Conservation (phyloP, 64 coral and sea anemone genomes). For the Trachythela sp. region DNA sequence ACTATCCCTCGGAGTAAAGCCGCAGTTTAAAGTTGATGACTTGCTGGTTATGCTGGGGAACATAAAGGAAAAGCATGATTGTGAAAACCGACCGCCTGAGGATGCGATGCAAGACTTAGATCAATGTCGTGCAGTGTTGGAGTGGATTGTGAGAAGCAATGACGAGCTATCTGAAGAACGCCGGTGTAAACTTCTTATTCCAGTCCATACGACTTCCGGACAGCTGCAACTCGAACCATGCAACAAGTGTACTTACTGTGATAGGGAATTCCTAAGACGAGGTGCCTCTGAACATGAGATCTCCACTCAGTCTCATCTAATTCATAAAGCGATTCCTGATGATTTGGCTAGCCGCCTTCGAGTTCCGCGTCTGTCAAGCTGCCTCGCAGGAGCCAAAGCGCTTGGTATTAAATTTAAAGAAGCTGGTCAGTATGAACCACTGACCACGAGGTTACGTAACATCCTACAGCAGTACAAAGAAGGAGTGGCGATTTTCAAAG, state of each 20-base stretch:
- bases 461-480: constrained; percentile 75
- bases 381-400: constrained; percentile 70
- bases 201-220: constrained; percentile 29
- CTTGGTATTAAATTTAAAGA: constrained; percentile 57
- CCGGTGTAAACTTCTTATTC: constrained; percentile 53
- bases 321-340: constrained; percentile 66
- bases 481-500: constrained; percentile 52
- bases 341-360: constrained; percentile 47
- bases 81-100: neutral
- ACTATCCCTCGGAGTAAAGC: neutral
- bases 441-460: constrained; percentile 54
- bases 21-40: neutral
- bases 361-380: constrained; percentile 66
- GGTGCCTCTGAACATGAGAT: constrained; percentile 48
- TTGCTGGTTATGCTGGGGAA: neutral
- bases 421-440: constrained; percentile 73
- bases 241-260: constrained; percentile 70
- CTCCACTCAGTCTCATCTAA: constrained; percentile 42
- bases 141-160: constrained; percentile 11
- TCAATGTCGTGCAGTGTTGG: constrained; percentile 55
- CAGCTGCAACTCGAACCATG: constrained; percentile 47
- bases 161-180: neutral
- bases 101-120: constrained; percentile 66
- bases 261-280: constrained; percentile 63
- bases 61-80: neutral